Base-by-base conservation (phyloP, 2,797 vertebrate genomes). In the Bradypodion ventrale region DNA sequence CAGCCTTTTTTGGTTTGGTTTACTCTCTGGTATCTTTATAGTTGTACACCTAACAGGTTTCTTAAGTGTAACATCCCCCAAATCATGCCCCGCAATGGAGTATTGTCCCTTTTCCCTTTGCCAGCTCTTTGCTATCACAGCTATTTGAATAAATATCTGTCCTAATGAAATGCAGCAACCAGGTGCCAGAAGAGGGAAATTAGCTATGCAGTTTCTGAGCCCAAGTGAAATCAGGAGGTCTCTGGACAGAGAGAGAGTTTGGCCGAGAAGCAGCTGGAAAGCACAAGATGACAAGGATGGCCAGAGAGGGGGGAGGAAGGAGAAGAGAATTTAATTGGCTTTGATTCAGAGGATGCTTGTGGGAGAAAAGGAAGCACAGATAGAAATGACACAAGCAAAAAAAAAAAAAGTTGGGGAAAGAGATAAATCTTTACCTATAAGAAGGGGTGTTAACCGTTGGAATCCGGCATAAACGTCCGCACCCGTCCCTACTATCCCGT, bases 291-390 rank as follows among this genome's bases (percentile, higher is more conserved):
- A 60, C 19, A 15, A 56, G 27, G 42, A 27, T 35, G 35, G n/a
- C 9, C 37, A 4, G 32, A 37, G n/a, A 37, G 8, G 21, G 15
- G 15, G 1, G n/a, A 52, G 27, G 37, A 8, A 5, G 21, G n/a
- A 68, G 13, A 16, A 42, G 10, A 13, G 63, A 27, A 79, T 62
- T 27, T 49, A 74, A 74, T 63, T 56, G 8, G 44, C 69, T 42
- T 79, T 46, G 60, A 56, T 73, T 79, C 69, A 66, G 40, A 25
- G 52, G 78, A 70, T 40, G 63, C 80, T 84, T 63, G 40, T 37
- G 13, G 44, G 12, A 56, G 4, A 35, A 37, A n/a, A 35, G 23
- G 12, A 37, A 49, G 69, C 49, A 46, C 46, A 59, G 32, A 56
- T 37, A 52, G 21, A 75, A 46, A 80, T 32, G 29, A 29, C 1